These are phyloP conservation scores for Zaprionus vittiger DNA, from an alignment of 1,140 invertebrate genomes.

Conservation along the genomic window DNA sequence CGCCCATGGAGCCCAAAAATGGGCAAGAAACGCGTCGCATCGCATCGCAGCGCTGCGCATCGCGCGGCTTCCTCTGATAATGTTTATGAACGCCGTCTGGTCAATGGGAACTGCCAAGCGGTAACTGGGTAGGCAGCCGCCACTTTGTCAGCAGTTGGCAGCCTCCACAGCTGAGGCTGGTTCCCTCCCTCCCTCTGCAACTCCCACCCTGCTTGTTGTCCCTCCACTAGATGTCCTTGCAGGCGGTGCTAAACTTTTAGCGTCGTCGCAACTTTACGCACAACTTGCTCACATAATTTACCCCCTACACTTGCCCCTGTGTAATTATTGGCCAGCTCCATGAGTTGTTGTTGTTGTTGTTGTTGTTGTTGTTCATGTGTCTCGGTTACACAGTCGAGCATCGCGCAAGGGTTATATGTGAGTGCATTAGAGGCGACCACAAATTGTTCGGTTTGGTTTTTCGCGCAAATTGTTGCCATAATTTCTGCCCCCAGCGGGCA, in stretches of 20 bases:
- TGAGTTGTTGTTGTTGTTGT: constrained; percentile 22
- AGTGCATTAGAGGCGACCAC: constrained; percentile 79
- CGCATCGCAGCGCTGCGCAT: background rate
- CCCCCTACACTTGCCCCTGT: constrained; percentile 24
- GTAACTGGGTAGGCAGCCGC: constrained; percentile 71
- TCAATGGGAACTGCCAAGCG: constrained; percentile 41
- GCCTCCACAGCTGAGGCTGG: constrained; percentile 20
- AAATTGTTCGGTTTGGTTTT: constrained; percentile 78
- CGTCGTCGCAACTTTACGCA: constrained; percentile 74
- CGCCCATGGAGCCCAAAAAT: constrained; percentile 65
- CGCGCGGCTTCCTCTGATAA: constrained; percentile 64
- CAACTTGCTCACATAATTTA: constrained; percentile 79
- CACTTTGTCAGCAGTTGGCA: constrained; percentile 71
- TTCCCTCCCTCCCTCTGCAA: background rate
- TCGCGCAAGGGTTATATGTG: constrained; percentile 64
- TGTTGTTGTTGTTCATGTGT: constrained; percentile 6
- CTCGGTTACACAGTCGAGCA: background rate
- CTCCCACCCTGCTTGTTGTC: background rate
- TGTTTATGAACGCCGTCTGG: constrained; percentile 64
- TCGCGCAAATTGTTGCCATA: constrained; percentile 77
- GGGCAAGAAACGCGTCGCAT: constrained; percentile 40
- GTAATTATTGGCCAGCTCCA: constrained; percentile 74
- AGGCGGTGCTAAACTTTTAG: constrained; percentile 76
- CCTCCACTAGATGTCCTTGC: constrained; percentile 41
- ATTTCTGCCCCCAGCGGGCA: constrained; percentile 50